Evolutionary conservation across 2,113 vertebrate species (phyloP).

Genomic region (Spermophilus dauricus): DNA sequence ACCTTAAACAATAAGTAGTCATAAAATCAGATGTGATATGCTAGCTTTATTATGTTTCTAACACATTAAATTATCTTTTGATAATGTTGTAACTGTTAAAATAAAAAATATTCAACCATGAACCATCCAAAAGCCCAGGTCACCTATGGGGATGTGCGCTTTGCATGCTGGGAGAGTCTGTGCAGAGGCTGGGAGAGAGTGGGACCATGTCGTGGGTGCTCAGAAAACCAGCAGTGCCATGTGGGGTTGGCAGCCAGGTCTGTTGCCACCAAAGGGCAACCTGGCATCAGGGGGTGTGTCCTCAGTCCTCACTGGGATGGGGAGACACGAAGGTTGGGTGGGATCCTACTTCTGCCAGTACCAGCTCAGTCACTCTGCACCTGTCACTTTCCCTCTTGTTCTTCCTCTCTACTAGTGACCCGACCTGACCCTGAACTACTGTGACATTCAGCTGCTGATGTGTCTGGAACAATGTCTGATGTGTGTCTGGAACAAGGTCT

Average conservation of each 20-base stretch:
- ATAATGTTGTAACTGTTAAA: background rate
- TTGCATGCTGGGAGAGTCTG: rapidly evolving
- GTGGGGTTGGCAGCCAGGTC: background rate
- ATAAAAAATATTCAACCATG: background rate
- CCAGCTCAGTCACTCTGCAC: background rate
- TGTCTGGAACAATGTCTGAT: background rate
- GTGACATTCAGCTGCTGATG: background rate
- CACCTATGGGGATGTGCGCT: rapidly evolving
- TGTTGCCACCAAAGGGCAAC: background rate
- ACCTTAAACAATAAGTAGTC: background rate
- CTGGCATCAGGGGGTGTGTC: background rate
- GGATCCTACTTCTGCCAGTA: background rate
- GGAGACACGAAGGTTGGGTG: background rate
- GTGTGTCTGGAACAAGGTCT: background rate
- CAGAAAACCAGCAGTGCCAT: rapidly evolving
- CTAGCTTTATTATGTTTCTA: background rate
- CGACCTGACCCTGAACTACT: no score
- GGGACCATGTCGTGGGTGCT: rapidly evolving
- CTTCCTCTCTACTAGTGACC: background rate
- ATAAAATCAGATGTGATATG: background rate
- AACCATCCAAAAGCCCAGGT: background rate
- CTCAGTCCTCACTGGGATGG: background rate
- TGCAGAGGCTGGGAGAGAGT: background rate
- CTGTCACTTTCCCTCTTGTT: background rate
- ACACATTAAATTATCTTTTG: background rate